phyloP scores from a whole-genome alignment of 2,797 vertebrate species.

The Merluccius polli region DNA sequence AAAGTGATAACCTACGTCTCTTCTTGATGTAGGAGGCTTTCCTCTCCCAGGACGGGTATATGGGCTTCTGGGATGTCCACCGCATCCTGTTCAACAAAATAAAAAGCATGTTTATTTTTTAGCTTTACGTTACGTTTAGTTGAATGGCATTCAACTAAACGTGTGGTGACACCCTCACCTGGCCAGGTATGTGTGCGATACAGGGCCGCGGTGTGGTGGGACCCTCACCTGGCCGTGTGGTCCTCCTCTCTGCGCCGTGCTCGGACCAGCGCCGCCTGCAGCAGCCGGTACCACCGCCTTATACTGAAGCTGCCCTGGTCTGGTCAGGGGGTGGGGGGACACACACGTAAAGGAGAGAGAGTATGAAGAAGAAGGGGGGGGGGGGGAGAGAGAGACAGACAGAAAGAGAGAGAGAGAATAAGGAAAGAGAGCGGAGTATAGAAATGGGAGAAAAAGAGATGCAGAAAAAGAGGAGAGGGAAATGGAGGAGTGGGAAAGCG shows the following conservation, averaged over 20 bases:
- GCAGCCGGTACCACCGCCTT: slow-evolving; percentile 59
- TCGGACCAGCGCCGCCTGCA: slow-evolving; percentile 47
- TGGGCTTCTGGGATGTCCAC: background rate
- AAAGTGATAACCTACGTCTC: background rate
- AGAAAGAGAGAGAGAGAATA: too few species aligned
- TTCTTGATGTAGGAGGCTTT: background rate
- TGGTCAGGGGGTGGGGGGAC: slow-evolving; percentile 11
- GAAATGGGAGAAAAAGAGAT: too few species aligned
- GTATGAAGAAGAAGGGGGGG: too few species aligned
- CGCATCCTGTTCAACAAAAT: background rate
- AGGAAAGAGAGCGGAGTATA: too few species aligned
- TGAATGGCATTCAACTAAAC: too few species aligned
- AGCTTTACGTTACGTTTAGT: too few species aligned
- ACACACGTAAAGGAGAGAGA: background rate
- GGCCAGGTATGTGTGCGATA: too few species aligned
- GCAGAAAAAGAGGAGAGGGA: too few species aligned
- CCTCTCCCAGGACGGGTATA: background rate
- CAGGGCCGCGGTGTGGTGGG: too few species aligned
- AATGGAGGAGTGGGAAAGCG: too few species aligned
- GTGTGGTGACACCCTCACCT: too few species aligned
- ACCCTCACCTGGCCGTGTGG: slow-evolving; percentile 50
- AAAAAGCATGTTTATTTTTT: background rate
- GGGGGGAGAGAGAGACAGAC: too few species aligned
- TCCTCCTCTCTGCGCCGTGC: slow-evolving; percentile 33
- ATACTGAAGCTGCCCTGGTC: slow-evolving; percentile 54